Conservation (phyloP, 2,113 vertebrate species). For the Naja naja region DNA sequence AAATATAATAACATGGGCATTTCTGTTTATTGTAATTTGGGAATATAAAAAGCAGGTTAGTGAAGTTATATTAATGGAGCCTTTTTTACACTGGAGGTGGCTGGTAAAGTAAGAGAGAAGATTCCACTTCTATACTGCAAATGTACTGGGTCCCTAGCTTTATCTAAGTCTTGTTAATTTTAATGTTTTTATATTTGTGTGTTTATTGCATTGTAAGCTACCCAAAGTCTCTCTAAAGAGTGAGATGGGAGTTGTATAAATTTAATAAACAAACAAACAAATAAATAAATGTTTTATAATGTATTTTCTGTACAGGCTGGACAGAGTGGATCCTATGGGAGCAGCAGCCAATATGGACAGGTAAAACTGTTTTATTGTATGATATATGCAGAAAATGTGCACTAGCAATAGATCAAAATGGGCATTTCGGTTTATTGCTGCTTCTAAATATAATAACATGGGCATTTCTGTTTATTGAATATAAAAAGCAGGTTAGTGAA, state of each 20-base stretch:
- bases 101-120: not conserved
- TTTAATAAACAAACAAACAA: not conserved
- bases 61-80: not conserved
- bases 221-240: not conserved
- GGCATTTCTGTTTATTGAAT: not conserved
- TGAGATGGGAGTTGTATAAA: not conserved
- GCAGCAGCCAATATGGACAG: slow-evolving; percentile 4
- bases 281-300: not conserved
- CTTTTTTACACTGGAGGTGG: not conserved
- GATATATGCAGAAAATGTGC: not conserved
- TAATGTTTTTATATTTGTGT: not conserved
- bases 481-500: not conserved
- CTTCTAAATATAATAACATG: not conserved
- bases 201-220: not conserved
- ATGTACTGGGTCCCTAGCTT: not conserved
- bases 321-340: slow-evolving; percentile 4
- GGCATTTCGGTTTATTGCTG: not conserved
- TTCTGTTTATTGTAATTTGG: not conserved
- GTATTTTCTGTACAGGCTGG: not conserved
- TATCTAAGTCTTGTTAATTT: not conserved
- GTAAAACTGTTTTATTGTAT: not conserved
- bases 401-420: not conserved
- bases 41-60: not conserved
- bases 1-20: not conserved
- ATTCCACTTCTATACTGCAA: not conserved